Base-by-base conservation (phyloP, 2,888 invertebrate species). In the Hetaerina titia region DNA sequence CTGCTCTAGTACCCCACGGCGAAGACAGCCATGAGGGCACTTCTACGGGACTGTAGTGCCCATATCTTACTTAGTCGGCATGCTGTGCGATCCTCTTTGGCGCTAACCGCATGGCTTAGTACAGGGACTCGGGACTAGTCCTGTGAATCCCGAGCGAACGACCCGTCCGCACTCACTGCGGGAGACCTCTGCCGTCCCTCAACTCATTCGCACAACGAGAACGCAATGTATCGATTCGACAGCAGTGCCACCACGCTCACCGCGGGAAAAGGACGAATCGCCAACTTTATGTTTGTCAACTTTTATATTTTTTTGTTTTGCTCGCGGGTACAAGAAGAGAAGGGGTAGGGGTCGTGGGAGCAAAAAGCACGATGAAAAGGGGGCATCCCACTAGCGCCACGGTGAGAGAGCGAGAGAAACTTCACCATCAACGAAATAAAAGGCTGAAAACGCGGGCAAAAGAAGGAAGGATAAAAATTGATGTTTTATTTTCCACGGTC, bases 221-320 rank as follows among this genome's bases (percentile, higher is more conserved):
- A 92, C 69, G 92, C 22, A 64, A 92, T 45, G n/a, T 92, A 92
- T 92, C 92, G 92, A 92, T 92, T 92, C 56, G 92, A 92, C 74
- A 56, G 92, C 69, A 69, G 74, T 31, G 69, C 92, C 92, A 45
- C 63, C 92, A 57, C 56, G 15, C 64, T 45, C 92, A 22, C 57
- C 31, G 60, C 92, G 92, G 92, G 56, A 22, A 69, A 11, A n/a
- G 56, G 92, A n/a, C 92, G 92, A 92, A 92, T n/a, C 92, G 56
- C n/a, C 0, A 56, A 69, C 69, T 92, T 81, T 81, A n/a, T 56
- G 92, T 57, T 92, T 57, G 56, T 56, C 56, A 31, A 57, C 90
- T 31, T 90, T 90, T 31, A n/a, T 74, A n/a, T 69, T 31, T 69
- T 56, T 31, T 92, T 92, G 69, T 56, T 31, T 56, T 31, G 69